phyloP scores from a whole-genome alignment of 1,140 invertebrate species.

The Streblospio benedicti region DNA sequence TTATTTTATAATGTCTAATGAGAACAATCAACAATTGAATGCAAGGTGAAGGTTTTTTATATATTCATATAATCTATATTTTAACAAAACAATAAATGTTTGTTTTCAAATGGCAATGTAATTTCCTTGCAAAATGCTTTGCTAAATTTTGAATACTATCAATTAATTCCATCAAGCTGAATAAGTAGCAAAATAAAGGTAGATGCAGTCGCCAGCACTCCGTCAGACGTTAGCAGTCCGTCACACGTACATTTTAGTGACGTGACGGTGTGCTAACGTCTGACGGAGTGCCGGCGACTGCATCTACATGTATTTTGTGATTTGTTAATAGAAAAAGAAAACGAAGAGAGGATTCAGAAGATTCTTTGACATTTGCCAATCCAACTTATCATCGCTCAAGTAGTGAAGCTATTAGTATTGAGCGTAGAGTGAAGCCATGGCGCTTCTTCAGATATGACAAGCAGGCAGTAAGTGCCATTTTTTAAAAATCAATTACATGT shows the following conservation, averaged over 20 bases:
- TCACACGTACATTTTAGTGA: too few relatives aligned
- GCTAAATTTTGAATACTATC: too few relatives aligned
- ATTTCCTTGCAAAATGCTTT: too few relatives aligned
- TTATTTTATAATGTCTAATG: too few relatives aligned
- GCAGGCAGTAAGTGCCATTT: constrained; percentile 34
- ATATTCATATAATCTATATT: too few relatives aligned
- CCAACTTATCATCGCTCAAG: constrained; percentile 66
- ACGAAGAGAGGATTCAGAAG: constrained; percentile 53
- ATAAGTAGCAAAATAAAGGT: constrained; percentile 24
- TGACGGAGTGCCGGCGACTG: not conserved
- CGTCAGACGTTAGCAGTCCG: constrained; percentile 24
- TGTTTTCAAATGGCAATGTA: too few relatives aligned
- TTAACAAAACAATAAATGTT: too few relatives aligned
- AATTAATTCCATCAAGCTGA: too few relatives aligned
- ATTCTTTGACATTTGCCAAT: constrained; percentile 66
- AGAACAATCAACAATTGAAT: too few relatives aligned
- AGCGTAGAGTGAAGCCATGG: constrained; percentile 55
- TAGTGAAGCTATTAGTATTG: constrained; percentile 46
- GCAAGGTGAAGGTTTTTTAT: too few relatives aligned
- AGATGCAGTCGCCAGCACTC: constrained; percentile 11
- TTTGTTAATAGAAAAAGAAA: constrained; percentile 54
- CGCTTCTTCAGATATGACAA: constrained; percentile 63
- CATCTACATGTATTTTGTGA: constrained; percentile 21
- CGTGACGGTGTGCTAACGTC: constrained; percentile 7
- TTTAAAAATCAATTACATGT: too few relatives aligned